These are phyloP conservation scores for Strix uralensis DNA, from an alignment of 2,113 vertebrate species.

Conservation along the genomic window DNA sequence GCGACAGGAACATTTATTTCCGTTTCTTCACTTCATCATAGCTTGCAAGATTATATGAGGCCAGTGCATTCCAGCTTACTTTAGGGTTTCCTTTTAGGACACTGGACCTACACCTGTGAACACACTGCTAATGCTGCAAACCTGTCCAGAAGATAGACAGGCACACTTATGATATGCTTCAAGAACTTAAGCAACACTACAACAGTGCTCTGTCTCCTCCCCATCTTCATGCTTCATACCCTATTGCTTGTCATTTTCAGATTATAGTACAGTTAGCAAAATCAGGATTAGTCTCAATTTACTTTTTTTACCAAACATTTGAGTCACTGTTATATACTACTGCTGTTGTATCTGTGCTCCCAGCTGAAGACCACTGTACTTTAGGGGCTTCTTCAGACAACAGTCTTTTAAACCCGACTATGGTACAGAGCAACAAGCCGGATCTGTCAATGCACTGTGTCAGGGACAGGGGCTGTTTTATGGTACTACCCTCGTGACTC, in stretches of 20 bases:
- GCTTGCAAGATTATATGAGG: not conserved
- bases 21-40: not conserved
- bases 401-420: not conserved
- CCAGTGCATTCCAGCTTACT: not conserved
- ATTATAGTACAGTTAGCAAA: not conserved
- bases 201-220: not conserved
- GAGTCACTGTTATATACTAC: not conserved
- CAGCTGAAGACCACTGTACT: not conserved
- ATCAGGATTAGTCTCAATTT: not conserved
- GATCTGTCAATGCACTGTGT: accelerated
- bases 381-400: not conserved
- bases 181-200: not conserved
- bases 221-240: not conserved
- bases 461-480: not conserved
- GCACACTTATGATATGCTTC: accelerated
- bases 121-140: not conserved
- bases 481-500: not conserved
- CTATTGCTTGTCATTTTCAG: not conserved
- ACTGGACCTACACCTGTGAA: not conserved
- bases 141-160: not conserved
- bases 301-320: not conserved
- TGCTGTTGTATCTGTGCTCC: not conserved
- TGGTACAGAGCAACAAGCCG: not conserved
- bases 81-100: not conserved
- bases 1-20: not conserved